Evolutionary conservation across 2,888 invertebrate genomes (phyloP).

Genomic region (Epistrophe eligans): DNA sequence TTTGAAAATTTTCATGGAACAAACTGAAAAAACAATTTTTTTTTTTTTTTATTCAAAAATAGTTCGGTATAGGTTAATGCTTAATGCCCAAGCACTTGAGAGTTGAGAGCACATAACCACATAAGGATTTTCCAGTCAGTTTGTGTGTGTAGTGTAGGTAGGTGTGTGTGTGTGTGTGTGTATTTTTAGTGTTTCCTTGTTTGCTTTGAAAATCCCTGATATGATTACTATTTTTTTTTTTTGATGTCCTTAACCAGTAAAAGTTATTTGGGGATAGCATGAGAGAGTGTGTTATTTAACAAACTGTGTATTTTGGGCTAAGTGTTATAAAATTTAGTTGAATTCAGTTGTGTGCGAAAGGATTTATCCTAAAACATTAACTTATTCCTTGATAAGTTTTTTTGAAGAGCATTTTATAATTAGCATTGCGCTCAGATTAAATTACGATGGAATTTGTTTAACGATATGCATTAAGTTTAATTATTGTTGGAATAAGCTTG

Average conservation of each 20-base stretch:
- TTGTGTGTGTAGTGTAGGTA: no score
- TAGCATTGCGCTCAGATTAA: constrained; percentile 13
- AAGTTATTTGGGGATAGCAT: not conserved
- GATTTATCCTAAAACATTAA: not conserved
- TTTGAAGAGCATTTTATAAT: constrained; percentile 15
- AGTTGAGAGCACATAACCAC: constrained; percentile 24
- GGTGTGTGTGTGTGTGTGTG: constrained; percentile 30
- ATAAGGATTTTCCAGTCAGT: constrained; percentile 19
- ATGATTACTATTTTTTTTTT: constrained; percentile 11
- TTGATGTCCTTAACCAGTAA: not conserved
- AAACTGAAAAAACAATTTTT: constrained; percentile 1
- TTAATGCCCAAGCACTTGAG: constrained; percentile 36
- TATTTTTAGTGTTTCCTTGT: constrained; percentile 39
- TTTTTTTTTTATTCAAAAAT: not conserved
- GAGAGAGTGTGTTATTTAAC: constrained; percentile 11
- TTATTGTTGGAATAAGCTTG: not conserved
- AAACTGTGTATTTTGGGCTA: constrained; percentile 7
- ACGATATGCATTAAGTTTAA: not conserved
- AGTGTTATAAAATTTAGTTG: constrained; percentile 6
- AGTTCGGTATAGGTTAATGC: constrained; percentile 45
- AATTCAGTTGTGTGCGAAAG: constrained; percentile 8
- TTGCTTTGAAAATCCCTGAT: constrained; percentile 44
- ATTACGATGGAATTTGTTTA: constrained; percentile 16
- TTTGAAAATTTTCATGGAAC: constrained; percentile 37
- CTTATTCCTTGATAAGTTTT: not conserved